Evolutionary conservation across 2,797 vertebrate species (phyloP), one percentile per base, ranked within the genome.

Genomic region (Octomys mimax): DNA sequence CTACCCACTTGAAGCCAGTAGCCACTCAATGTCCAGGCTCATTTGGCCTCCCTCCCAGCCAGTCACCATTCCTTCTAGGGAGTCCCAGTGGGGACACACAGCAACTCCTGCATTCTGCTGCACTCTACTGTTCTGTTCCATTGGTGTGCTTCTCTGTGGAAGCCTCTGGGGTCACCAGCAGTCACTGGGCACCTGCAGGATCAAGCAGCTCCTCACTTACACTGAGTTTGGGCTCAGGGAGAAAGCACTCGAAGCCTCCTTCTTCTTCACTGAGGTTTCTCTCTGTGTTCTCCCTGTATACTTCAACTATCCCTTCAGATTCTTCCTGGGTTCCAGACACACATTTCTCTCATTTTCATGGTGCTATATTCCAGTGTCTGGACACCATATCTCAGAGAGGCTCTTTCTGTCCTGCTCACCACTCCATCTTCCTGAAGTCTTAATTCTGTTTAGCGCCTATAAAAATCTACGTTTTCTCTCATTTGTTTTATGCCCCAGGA

Each of bases 401-500:
- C 66, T 70, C 12, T 14, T 14, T 66, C 64, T 66, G 33, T n/a
- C 33, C 66, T 70, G 33, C 33, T 70, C 33, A 70, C 18, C 33
- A 70, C 33, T 9, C 66, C 66, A 68, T n/a, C 66, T 68, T 68
- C 66, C 4, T 18, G 18, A n/a, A 70, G 33, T 70, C 33, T 31
- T 36, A n/a, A 70, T 70, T 12, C 13, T 82, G 10, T 75, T 92
- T 75, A 90, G 46, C 21, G 68, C 14, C 79, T 73, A 79, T 10
- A n/a, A 78, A 83, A 87, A 73, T 90, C 39, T 62, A 0, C 77
- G 68, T 16, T 66, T 71, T 95, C 82, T 84, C 24, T 61, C 59
- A 71, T 89, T 95, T 95, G 7, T 77, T 91, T 80, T 81, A 26
- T 68, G 4, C 1, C 12, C 52, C n/a, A 49, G 26, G n/a, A 95